phyloP scores from a whole-genome alignment of 2,888 invertebrate species.

The Tromatobia lineatoria region DNA sequence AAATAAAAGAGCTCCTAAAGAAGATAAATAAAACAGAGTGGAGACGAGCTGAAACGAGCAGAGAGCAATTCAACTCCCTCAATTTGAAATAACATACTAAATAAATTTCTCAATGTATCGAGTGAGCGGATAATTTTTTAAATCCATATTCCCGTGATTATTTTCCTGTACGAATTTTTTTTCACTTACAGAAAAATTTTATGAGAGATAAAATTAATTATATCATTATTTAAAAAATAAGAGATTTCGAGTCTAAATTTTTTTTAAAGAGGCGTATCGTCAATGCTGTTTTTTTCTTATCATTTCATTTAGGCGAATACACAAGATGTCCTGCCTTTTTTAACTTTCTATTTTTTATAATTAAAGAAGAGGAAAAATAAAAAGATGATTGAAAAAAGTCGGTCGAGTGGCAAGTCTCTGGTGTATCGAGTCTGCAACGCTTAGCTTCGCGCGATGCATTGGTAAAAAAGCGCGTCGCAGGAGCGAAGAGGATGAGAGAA shows the following conservation, averaged over 20 bases:
- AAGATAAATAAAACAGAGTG: conserved; percentile 36
- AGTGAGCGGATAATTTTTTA: background rate
- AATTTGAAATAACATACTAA: conserved; percentile 14
- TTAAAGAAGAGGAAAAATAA: background rate
- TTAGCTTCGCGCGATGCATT: conserved; percentile 35
- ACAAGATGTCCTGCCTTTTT: no score
- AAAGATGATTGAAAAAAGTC: conserved; percentile 56
- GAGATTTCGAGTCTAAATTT: no score
- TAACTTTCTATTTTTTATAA: background rate
- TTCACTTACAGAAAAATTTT: no score
- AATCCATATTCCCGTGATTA: background rate
- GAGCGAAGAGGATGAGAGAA: background rate
- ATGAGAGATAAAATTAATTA: no score
- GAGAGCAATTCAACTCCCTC: conserved; percentile 13
- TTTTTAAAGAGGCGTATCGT: no score
- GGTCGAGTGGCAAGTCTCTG: conserved; percentile 19
- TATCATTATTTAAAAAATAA: no score
- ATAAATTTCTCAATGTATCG: conserved; percentile 19
- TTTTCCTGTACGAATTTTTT: background rate
- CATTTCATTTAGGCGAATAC: no score
- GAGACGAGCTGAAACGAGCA: conserved; percentile 17
- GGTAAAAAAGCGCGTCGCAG: conserved; percentile 8
- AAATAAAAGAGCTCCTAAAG: conserved; percentile 19
- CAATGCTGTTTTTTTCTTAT: no score
- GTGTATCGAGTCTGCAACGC: conserved; percentile 15